Conservation (phyloP, 2,113 vertebrate species). For the Colistium nudipinnis region DNA sequence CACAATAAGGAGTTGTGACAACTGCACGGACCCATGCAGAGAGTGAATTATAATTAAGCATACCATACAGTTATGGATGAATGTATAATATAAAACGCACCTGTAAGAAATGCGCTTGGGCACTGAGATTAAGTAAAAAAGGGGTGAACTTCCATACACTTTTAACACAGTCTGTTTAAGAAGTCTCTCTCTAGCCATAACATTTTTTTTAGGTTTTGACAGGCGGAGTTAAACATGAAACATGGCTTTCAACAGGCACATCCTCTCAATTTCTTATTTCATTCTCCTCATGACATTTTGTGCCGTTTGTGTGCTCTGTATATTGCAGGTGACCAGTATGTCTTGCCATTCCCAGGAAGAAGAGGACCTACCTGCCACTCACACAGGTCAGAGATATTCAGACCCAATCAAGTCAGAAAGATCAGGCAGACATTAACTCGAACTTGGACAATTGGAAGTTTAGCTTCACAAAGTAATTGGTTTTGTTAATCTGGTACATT, state of each 20-base stretch:
- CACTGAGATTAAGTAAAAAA: no score
- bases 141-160: no score
- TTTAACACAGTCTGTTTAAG: no score
- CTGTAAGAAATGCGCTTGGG: no score
- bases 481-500: not conserved
- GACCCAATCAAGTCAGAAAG: not conserved
- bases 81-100: not conserved
- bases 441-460: not conserved
- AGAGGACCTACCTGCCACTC: slow-evolving; percentile 59
- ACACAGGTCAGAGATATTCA: slow-evolving; percentile 67
- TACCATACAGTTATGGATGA: not conserved
- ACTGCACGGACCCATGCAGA: not conserved
- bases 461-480: not conserved
- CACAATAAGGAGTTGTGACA: slow-evolving; percentile 51
- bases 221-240: not conserved
- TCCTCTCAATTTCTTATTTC: not conserved
- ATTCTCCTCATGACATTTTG: not conserved
- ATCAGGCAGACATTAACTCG: not conserved
- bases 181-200: not conserved
- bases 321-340: slow-evolving; percentile 42
- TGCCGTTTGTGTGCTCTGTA: slow-evolving; percentile 8
- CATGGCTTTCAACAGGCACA: not conserved
- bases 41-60: not conserved
- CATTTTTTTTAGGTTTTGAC: no score
- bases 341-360: slow-evolving; percentile 53